Base-by-base conservation (phyloP, 2,888 invertebrate genomes). In the Punctoribates punctum region DNA sequence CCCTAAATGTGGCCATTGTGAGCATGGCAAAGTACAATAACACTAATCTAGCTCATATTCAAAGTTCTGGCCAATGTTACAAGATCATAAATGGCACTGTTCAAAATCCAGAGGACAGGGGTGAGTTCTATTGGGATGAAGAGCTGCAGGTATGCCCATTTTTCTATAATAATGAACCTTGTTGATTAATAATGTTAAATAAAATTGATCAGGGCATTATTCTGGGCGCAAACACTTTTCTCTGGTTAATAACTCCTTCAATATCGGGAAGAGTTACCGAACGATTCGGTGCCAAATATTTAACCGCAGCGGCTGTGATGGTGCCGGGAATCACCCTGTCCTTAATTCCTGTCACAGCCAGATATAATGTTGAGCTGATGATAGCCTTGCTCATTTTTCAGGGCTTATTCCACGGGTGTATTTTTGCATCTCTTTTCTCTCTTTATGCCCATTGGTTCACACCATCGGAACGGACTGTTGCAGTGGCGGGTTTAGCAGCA, bases 371-470 rank as follows among this genome's bases (percentile, higher is more conserved):
- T 17, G n/a, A 27, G 0, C 17, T 60, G 15, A 25, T 75, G 48
- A 77, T 77, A 15, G 57, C 34, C 13, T 38, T 70, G 4, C 70
- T 65, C 15, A 34, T 65, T 3, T 25, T 77, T 20, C 27, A 72
- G 42, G 77, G 77, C 42, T 25, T 48, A 13, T 76, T 76, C 25
- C 70, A 77, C 6, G 75, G 73, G 11, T 54, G 29, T n/a, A 65
- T 72, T 8, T 77, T 75, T 73, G 73, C 77, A 11, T 23, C 77
- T 15, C 29, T 72, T 1, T 77, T 75, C 51, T 20, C 73, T 2
- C 88, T 93, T 34, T 93, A 92, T 92, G 86, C 91, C 0, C 38
- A 73, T 25, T 77, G 77, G 77, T 77, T 75, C 42, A 57, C 77
- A n/a, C 20, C 57, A 25, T 11, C 75, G 3, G 75, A 77, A 51